A percentile compares a stretch with the other conserved stretches of the same genome.
phyloP scores from a whole-genome alignment of 2,888 invertebrate genomes.

The Neoascia interrupta region DNA sequence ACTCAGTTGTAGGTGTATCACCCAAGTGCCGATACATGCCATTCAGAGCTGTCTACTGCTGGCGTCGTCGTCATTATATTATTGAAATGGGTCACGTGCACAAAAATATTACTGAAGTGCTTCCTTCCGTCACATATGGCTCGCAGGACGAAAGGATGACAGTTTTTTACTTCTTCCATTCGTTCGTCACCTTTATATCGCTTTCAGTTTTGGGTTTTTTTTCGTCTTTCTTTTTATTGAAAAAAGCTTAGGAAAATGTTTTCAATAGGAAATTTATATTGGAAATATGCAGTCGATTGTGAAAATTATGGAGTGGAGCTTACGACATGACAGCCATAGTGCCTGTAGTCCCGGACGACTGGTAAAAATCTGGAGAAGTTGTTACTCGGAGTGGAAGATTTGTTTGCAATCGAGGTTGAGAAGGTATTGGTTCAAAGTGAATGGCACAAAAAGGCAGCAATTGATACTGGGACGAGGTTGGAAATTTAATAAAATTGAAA shows the following conservation, averaged over 20 bases:
- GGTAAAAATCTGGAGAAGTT: background rate
- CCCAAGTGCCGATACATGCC: constrained; percentile 10
- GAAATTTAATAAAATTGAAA: constrained; percentile 37
- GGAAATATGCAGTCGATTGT: constrained; percentile 63
- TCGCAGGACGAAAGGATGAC: constrained; percentile 34
- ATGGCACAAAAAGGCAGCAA: constrained; percentile 16
- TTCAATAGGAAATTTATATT: constrained; percentile 58
- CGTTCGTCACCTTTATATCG: background rate
- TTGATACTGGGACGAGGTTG: constrained; percentile 1
- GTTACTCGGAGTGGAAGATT: constrained; percentile 36
- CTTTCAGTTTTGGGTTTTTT: constrained; percentile 39
- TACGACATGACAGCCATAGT: constrained; percentile 19
- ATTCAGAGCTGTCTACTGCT: constrained; percentile 50
- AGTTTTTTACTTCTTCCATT: background rate
- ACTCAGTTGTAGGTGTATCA: constrained; percentile 17
- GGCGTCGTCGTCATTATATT: constrained; percentile 36
- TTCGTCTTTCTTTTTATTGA: constrained; percentile 33
- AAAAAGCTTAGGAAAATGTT: constrained; percentile 37
- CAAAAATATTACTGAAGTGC: constrained; percentile 66
- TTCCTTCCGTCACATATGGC: constrained; percentile 66
- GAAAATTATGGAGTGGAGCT: constrained; percentile 60
- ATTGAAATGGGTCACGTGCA: constrained; percentile 67
- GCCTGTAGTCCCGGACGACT: constrained; percentile 26
- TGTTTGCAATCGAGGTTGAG: constrained; percentile 44
- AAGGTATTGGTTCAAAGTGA: constrained; percentile 33